Evolutionary conservation across 2,113 vertebrate genomes (phyloP), one percentile per base, ranked within the genome.

Genomic region (Nettapus auritus): DNA sequence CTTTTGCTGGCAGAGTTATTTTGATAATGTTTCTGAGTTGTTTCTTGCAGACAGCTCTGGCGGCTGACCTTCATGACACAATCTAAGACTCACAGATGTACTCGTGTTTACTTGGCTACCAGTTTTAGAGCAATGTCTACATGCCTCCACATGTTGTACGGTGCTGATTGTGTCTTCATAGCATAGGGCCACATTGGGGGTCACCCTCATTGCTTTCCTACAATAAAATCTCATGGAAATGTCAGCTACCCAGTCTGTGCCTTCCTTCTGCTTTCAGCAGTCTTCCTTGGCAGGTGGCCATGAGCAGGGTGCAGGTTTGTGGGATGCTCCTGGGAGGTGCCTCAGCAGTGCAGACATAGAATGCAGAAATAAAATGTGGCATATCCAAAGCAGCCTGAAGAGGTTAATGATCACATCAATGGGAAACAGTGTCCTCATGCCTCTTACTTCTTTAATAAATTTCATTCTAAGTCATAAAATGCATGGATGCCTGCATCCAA

Each of bases 291-390:
- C 2, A 6, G 57, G 19, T 57, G 13, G 42, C 22, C 3, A 3
- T 8, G 12, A 77, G 14, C 19, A 31, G 31, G 57, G 17, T 23
- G 5, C 18, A 8, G 46, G 46, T 33, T 63, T 67, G 12, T n/a
- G 52, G 15, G 1, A 29, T 48, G 38, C 62, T 64, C 53, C 28
- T 22, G 25, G 26, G 16, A 25, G 26, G 17, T 28, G 21, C 26
- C 0, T 1, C 19, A 67, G 55, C 1, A 1, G 29, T 42, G 15
- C 26, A 36, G n/a, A 75, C 14, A 40, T 62, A 40, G 56, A 53
- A 69, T n/a, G 38, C 29, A 90, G 28, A 87, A 90, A 48, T 64
- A 11, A 38, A 31, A 10, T 0, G 0, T 66, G 9, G 19, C 9
- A 9, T 23, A 66, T 19, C 52, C 73, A 55, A 83, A 85, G 11